Percentiles rank a stretch among this genome's conserved stretches.
phyloP scores from a whole-genome alignment of 2,888 invertebrate species.

The Nasonovia ribisnigri region DNA sequence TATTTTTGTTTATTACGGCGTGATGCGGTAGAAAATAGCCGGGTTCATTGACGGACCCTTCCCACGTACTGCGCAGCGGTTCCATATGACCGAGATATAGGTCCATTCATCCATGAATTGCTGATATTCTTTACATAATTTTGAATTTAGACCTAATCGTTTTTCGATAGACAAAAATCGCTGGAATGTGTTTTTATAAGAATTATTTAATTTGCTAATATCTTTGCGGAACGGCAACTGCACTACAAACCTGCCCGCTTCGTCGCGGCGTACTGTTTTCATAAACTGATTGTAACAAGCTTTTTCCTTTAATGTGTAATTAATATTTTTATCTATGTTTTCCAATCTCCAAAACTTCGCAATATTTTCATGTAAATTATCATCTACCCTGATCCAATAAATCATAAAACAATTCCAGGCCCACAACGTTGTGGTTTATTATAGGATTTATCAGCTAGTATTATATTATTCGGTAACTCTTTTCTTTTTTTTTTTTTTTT shows the following conservation, averaged over 20 bases:
- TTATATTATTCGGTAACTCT: not conserved
- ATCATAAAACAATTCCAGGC: not conserved
- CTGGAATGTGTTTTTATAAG: not conserved
- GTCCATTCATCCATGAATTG: not conserved
- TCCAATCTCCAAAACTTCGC: not conserved
- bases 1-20: constrained; percentile 33
- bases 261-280: not conserved
- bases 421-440: not conserved
- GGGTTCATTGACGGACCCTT: not conserved
- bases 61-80: too few species aligned
- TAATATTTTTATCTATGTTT: not conserved
- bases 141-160: not conserved
- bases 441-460: not conserved
- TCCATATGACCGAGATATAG: not conserved
- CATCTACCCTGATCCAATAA: not conserved
- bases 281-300: not conserved
- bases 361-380: not conserved
- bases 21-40: constrained; percentile 46
- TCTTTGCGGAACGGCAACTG: not conserved
- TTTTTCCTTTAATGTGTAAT: not conserved
- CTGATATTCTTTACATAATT: not conserved
- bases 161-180: not conserved
- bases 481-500: too few species aligned
- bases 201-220: not conserved
- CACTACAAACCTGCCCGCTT: not conserved